Evolutionary conservation across 2,113 vertebrate species (phyloP).

Genomic region (Butorides virescens): DNA sequence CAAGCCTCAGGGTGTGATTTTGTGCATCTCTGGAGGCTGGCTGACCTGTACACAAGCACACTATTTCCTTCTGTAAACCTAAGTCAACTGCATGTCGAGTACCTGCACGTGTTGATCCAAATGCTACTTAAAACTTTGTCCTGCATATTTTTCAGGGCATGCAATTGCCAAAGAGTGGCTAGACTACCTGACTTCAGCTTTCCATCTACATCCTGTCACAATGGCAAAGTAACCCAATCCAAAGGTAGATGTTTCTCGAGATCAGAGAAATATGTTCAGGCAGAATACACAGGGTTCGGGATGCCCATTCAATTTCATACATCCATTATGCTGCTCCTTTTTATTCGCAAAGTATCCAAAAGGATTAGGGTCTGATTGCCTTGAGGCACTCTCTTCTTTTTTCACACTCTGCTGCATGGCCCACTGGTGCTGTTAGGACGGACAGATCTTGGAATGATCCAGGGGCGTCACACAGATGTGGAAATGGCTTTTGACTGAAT

Average conservation of each 20-base stretch:
- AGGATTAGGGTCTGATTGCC: neutral
- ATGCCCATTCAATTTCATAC: neutral
- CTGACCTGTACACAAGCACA: neutral
- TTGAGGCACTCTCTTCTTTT: neutral
- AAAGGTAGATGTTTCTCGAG: neutral
- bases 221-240: neutral
- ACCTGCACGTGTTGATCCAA: neutral
- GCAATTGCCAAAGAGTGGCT: neutral
- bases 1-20: neutral
- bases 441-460: neutral
- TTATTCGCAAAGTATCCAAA: neutral
- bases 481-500: neutral
- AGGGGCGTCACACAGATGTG: neutral
- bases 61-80: neutral
- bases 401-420: neutral
- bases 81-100: neutral
- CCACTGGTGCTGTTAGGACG: neutral
- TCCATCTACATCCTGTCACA: neutral
- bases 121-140: neutral
- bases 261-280: neutral
- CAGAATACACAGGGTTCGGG: rapidly evolving
- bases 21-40: neutral
- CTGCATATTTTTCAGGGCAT: neutral
- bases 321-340: neutral
- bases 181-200: neutral